A percentile compares a stretch with the other conserved stretches of the same genome.
These are phyloP conservation scores for Calypte anna DNA, from an alignment of 2,113 vertebrate species.

Conservation along the genomic window DNA sequence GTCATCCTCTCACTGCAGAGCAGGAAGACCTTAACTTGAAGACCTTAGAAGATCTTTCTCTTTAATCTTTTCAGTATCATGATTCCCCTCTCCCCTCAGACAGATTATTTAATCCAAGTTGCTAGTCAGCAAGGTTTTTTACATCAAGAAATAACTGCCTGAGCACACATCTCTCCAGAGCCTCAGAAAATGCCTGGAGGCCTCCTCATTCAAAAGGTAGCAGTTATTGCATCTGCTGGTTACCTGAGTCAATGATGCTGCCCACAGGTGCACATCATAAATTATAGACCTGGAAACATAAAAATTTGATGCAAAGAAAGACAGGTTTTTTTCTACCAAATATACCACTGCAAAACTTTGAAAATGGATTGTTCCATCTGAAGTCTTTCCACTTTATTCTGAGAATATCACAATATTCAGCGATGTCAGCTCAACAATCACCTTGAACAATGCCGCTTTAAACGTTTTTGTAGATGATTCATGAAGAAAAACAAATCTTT, in stretches of 20 bases:
- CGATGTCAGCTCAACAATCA: background rate
- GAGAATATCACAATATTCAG: background rate
- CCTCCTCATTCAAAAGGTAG: background rate
- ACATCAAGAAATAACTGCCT: background rate
- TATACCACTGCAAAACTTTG: background rate
- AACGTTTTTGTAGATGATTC: conserved; percentile 24
- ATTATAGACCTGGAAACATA: background rate
- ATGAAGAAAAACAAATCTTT: conserved; percentile 27
- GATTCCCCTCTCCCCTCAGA: background rate
- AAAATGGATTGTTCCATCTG: background rate
- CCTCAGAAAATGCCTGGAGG: background rate
- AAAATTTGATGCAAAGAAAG: background rate
- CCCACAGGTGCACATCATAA: background rate
- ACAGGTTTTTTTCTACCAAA: background rate
- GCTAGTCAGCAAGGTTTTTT: background rate
- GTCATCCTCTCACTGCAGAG: background rate
- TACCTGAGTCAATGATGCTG: background rate
- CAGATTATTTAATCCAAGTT: background rate
- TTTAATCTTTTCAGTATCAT: background rate
- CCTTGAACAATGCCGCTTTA: background rate
- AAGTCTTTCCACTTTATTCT: background rate
- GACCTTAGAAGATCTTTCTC: background rate
- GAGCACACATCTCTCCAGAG: background rate
- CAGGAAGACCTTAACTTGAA: background rate
- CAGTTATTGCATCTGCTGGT: background rate